Conservation (phyloP, 2,888 invertebrate species). For the Volucella inanis region DNA sequence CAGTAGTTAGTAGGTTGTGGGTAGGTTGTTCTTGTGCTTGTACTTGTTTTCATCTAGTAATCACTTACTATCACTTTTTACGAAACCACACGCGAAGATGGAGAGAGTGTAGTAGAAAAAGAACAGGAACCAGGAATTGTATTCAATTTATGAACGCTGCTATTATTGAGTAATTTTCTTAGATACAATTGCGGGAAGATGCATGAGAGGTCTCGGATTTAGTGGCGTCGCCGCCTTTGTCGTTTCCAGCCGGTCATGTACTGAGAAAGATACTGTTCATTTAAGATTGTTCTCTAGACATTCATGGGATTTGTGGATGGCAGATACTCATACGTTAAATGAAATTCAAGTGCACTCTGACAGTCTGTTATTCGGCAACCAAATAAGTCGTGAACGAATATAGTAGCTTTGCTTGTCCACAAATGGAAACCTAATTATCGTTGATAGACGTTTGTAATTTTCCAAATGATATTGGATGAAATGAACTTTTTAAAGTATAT, state of each 20-base stretch:
- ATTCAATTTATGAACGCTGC: slow-evolving; percentile 44
- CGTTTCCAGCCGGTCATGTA: neutral
- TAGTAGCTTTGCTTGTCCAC: neutral
- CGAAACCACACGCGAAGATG: slow-evolving; percentile 9
- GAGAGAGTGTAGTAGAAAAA: slow-evolving; percentile 1
- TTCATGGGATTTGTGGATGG: slow-evolving; percentile 8
- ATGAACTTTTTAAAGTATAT: too few species aligned
- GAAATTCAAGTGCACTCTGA: slow-evolving; percentile 24
- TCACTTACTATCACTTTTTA: slow-evolving; percentile 69
- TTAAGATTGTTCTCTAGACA: neutral
- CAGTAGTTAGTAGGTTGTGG: slow-evolving; percentile 18
- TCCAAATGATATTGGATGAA: too few species aligned
- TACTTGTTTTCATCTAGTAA: too few species aligned
- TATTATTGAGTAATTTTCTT: slow-evolving; percentile 55
- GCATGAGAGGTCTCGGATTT: neutral
- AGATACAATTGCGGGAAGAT: neutral
- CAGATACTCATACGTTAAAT: neutral
- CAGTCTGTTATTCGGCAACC: neutral
- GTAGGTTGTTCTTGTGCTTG: slow-evolving; percentile 6
- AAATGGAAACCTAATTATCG: slow-evolving; percentile 8
- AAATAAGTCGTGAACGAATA: neutral
- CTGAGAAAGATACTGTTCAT: too few species aligned
- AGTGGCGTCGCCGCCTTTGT: slow-evolving; percentile 7
- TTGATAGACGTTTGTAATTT: neutral
- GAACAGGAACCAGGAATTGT: slow-evolving; percentile 13